Conservation (phyloP, 1,140 invertebrate species). For the Drosophila pandora region DNA sequence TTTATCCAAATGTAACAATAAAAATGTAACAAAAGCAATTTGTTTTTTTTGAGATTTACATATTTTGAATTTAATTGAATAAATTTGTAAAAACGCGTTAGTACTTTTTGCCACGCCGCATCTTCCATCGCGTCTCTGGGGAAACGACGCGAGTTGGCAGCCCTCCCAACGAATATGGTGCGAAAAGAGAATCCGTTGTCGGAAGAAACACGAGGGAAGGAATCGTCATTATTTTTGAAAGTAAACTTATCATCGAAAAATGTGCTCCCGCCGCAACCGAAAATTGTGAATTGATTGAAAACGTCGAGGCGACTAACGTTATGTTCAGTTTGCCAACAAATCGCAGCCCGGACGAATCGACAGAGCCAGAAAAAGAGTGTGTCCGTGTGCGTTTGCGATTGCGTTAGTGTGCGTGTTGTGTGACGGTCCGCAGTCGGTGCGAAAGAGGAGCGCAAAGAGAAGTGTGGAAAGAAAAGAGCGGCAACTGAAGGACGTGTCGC, state of each 20-base stretch:
- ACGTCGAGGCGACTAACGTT: slow-evolving; percentile 2
- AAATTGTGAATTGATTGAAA: slow-evolving; percentile 30
- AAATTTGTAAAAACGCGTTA: neutral
- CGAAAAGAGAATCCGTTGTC: slow-evolving; percentile 52
- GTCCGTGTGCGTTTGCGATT: slow-evolving; percentile 56
- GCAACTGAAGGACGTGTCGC: slow-evolving; percentile 63
- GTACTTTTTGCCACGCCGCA: slow-evolving; percentile 1
- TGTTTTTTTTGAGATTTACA: neutral
- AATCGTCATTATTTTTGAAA: slow-evolving; percentile 69
- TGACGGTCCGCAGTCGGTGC: slow-evolving; percentile 69
- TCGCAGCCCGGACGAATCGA: slow-evolving; percentile 3
- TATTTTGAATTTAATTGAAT: neutral
- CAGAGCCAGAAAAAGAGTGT: slow-evolving; percentile 51
- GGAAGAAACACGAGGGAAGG: slow-evolving; percentile 79
- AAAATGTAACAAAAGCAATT: neutral
- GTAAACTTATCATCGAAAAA: slow-evolving; percentile 39
- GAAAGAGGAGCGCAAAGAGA: slow-evolving; percentile 46
- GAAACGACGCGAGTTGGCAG: slow-evolving; percentile 13
- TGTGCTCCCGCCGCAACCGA: slow-evolving; percentile 27
- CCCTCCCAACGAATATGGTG: slow-evolving; percentile 22
- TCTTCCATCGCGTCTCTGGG: slow-evolving; percentile 8
- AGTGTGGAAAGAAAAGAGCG: slow-evolving; percentile 35
- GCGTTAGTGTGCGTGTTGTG: slow-evolving; percentile 67
- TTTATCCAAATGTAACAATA: neutral
- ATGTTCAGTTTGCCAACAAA: slow-evolving; percentile 22